Conservation (phyloP, 1,140 invertebrate genomes). For the Euborellia annulipes region DNA sequence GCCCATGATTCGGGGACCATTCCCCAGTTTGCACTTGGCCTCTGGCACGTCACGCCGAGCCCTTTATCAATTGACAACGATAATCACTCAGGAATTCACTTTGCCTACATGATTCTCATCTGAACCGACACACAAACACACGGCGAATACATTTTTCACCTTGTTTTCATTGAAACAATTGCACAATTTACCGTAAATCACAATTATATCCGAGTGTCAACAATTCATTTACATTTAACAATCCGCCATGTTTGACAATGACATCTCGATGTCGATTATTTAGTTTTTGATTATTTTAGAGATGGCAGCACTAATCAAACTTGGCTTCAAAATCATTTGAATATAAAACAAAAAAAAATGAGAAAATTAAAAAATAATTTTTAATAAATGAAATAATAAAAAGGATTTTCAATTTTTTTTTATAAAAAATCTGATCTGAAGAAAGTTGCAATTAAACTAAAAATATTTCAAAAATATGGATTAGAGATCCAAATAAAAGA, state of each 20-base stretch:
- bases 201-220: conserved; percentile 14
- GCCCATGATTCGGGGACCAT: conserved; percentile 44
- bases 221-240: conserved; percentile 19
- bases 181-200: conserved; percentile 8
- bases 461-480: too few relatives aligned
- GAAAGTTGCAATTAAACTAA: too few relatives aligned
- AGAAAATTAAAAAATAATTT: conserved; percentile 3
- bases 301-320: conserved; percentile 6
- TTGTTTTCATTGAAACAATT: conserved; percentile 3
- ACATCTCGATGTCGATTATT: conserved; percentile 34
- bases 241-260: conserved; percentile 32
- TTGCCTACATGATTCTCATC: not conserved
- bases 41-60: conserved; percentile 17
- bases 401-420: too few relatives aligned
- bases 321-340: too few relatives aligned
- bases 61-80: conserved; percentile 13
- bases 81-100: not conserved
- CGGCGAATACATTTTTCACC: conserved; percentile 1
- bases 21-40: conserved; percentile 16
- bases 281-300: conserved; percentile 20
- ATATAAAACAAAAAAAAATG: too few relatives aligned
- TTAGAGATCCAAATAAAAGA: too few relatives aligned
- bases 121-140: conserved; percentile 2
- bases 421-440: too few relatives aligned
- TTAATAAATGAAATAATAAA: conserved; percentile 1